phyloP scores from a whole-genome alignment of 2,888 invertebrate genomes.

The Syrphus vitripennis region DNA sequence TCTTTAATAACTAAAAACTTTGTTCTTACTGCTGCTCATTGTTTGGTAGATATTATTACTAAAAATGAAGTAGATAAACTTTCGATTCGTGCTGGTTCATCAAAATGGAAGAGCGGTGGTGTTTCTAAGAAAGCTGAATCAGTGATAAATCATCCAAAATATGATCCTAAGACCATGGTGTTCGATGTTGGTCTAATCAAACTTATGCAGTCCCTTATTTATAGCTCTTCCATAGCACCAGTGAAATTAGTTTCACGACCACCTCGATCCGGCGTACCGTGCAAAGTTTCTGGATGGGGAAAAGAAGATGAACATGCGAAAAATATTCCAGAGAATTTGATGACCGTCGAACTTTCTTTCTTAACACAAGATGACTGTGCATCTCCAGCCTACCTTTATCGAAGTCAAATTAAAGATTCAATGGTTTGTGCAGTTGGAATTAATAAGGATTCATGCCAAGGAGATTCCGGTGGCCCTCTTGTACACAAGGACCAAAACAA shows the following conservation, averaged over 20 bases:
- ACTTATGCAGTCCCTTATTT: background rate
- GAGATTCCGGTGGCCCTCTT: slow-evolving; percentile 5
- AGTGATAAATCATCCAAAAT: background rate
- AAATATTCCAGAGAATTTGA: background rate
- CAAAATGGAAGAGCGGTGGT: background rate
- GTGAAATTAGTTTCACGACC: accelerated
- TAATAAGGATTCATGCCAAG: background rate
- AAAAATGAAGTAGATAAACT: background rate
- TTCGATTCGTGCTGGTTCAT: background rate
- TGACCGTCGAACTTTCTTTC: background rate
- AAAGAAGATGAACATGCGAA: too few species aligned
- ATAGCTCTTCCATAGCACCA: background rate
- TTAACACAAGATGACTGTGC: background rate
- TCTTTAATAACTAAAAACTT: background rate
- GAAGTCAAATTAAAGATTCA: background rate
- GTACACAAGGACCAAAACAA: background rate
- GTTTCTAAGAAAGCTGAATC: background rate
- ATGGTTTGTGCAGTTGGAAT: background rate
- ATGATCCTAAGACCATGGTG: background rate
- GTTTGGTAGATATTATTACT: background rate
- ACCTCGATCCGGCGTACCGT: accelerated
- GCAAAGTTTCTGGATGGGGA: background rate
- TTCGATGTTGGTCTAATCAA: background rate
- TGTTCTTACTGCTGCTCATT: background rate
- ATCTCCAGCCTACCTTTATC: background rate